These are phyloP conservation scores for Condylostylus longicornis DNA, from an alignment of 1,140 invertebrate species.

Conservation along the genomic window DNA sequence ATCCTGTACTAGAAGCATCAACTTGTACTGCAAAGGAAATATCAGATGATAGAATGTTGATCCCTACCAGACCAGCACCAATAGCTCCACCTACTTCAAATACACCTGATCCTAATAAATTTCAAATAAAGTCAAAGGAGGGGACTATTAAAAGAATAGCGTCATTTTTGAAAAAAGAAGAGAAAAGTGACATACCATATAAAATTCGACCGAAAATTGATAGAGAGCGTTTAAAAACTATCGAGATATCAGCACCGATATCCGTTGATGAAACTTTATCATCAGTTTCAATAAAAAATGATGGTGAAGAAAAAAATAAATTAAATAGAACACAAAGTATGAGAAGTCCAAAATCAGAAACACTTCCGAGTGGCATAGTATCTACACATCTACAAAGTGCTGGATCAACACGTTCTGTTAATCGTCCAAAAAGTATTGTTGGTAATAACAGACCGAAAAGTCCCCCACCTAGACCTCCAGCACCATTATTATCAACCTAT, in stretches of 20 bases:
- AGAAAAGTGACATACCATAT: conserved; percentile 39
- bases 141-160: conserved; percentile 55
- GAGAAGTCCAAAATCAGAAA: conserved; percentile 39
- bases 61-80: conserved; percentile 39
- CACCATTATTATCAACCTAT: conserved; percentile 23
- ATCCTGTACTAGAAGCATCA: conserved; percentile 60
- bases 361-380: too few relatives aligned
- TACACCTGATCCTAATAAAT: conserved; percentile 31
- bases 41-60: conserved; percentile 17
- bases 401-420: conserved; percentile 55
- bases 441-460: conserved; percentile 40
- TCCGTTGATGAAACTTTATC: conserved; percentile 22
- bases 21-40: conserved; percentile 60
- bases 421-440: conserved; percentile 52
- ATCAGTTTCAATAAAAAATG: conserved; percentile 24
- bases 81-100: conserved; percentile 28
- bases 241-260: conserved; percentile 71
- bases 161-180: conserved; percentile 56
- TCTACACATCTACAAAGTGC: conserved; percentile 56
- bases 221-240: conserved; percentile 49
- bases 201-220: conserved; percentile 50
- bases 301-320: conserved; percentile 26
- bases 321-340: conserved; percentile 62
- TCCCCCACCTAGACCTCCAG: conserved; percentile 46
- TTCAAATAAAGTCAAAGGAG: conserved; percentile 33